A percentile compares a stretch with the other conserved stretches of the same genome.
Conservation (phyloP, 2,888 invertebrate genomes). For the Gastracanthus pulcherrimus region DNA sequence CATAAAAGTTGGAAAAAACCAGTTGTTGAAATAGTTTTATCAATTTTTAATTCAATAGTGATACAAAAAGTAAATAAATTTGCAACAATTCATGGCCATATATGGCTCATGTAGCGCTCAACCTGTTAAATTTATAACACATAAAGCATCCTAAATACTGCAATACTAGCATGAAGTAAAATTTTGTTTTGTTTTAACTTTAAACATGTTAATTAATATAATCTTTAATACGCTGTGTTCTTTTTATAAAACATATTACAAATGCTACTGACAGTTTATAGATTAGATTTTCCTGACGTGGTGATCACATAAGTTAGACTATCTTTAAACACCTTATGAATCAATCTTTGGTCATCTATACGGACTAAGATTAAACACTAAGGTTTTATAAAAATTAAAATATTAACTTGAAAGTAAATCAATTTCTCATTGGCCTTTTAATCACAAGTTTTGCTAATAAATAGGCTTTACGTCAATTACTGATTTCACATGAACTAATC, state of each 20-base stretch:
- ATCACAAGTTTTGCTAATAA: not conserved
- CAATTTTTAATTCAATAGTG: too few species aligned
- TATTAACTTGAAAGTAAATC: not conserved
- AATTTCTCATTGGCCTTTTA: not conserved
- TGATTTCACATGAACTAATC: not conserved
- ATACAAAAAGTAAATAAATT: too few species aligned
- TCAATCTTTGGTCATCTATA: slow-evolving; percentile 12
- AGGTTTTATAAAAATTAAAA: not conserved
- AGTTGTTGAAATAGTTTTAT: too few species aligned
- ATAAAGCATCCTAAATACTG: not conserved
- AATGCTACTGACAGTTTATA: not conserved
- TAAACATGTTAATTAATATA: not conserved
- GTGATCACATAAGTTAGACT: not conserved
- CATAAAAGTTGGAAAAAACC: too few species aligned
- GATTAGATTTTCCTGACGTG: not conserved
- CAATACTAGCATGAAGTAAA: not conserved
- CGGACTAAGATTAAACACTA: slow-evolving; percentile 11
- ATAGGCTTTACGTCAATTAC: not conserved
- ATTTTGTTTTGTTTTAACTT: not conserved
- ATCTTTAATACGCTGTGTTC: not conserved
- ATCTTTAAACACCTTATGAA: not conserved
- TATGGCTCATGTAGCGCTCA: too few species aligned
- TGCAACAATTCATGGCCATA: too few species aligned
- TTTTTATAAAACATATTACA: slow-evolving; percentile 2
- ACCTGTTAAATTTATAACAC: too few species aligned